Evolutionary conservation across 2,113 vertebrate species (phyloP), one percentile per base, ranked within the genome.

Genomic region (Naja naja): DNA sequence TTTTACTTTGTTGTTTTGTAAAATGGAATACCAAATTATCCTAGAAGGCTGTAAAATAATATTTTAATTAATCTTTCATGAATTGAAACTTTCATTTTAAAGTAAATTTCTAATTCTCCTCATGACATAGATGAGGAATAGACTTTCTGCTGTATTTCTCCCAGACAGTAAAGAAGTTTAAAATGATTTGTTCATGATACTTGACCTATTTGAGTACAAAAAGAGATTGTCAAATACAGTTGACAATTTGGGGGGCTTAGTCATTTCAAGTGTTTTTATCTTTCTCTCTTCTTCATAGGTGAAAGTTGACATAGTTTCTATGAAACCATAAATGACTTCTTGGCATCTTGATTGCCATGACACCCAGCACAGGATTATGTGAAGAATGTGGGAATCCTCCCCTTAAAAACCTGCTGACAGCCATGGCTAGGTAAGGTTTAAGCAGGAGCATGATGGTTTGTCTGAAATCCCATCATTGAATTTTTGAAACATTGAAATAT

Each of bases 351-450:
- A 96, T 97, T 95, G 97, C 97, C 97, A 98, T 98, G 97, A 98
- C 96, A 94, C 97, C 98, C 98, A 90, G 95, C 94, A 98, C 97
- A 98, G 98, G 97, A 96, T 96, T 95, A 97, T 98, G 98, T 98
- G 54, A 97, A 97, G 96, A 97, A 97, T 97, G 96, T 96, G 96
- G 97, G 96, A 96, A 96, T 96, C 98, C 97, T 85, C 95, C 95
- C 93, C 94, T 94, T 95, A 92, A 93, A 94, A 90, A 0, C 49
- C 94, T 94, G 94, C 98, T 98, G 56, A 99, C 99, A 98, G 99
- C 99, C 97, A 98, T 98, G 97, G 97, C 97, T 98, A 97, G 98
- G 98, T 99, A 98, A 97, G 98, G 95, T 55, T 91, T 49, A 91
- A 93, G 34, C 34, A 43, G 64, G 20, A 52, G 18, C 23, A 47